A percentile compares a stretch with the other conserved stretches of the same genome.
Evolutionary conservation across 2,797 vertebrate genomes (phyloP).

Genomic region (Australoheros facetus): DNA sequence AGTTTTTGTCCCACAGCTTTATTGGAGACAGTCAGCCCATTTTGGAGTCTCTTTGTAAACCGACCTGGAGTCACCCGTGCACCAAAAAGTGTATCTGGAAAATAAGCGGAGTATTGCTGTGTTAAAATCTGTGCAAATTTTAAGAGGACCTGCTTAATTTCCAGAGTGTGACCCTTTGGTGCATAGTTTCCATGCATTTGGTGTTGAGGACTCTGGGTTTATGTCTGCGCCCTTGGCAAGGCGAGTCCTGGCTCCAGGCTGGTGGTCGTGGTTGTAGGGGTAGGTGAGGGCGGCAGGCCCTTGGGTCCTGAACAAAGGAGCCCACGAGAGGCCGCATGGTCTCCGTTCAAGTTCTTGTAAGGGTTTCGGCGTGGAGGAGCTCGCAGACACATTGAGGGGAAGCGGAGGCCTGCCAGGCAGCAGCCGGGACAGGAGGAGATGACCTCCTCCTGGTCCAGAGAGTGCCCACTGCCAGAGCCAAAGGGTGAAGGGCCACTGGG

Average conservation of each 20-base stretch:
- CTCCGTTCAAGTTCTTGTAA: conserved; percentile 92
- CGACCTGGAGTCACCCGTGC: conserved; percentile 48
- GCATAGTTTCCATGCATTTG: conserved; percentile 39
- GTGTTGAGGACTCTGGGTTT: conserved; percentile 40
- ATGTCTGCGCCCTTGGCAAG: conserved; percentile 87
- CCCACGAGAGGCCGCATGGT: conserved; percentile 81
- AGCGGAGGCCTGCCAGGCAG: conserved; percentile 88
- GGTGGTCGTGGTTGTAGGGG: conserved; percentile 60
- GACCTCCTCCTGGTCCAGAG: conserved; percentile 85
- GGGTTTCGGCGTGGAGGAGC: conserved; percentile 81
- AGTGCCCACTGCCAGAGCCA: conserved; percentile 68
- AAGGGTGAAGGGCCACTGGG: conserved; percentile 75
- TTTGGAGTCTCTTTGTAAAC: conserved; percentile 12
- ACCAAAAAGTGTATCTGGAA: conserved; percentile 41
- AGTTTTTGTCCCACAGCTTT: conserved; percentile 13
- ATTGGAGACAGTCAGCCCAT: neutral
- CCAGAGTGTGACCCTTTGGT: conserved; percentile 40
- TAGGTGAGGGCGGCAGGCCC: conserved; percentile 49
- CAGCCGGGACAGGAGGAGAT: conserved; percentile 92
- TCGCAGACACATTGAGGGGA: conserved; percentile 87
- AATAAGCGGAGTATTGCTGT: conserved; percentile 67
- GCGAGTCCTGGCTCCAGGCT: conserved; percentile 81
- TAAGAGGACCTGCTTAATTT: conserved; percentile 48
- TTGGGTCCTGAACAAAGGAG: conserved; percentile 81
- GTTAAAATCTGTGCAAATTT: conserved; percentile 76